A percentile compares a stretch with the other conserved stretches of the same genome.
These are phyloP conservation scores for Chelonus insularis DNA, from an alignment of 1,140 invertebrate genomes.

Conservation along the genomic window DNA sequence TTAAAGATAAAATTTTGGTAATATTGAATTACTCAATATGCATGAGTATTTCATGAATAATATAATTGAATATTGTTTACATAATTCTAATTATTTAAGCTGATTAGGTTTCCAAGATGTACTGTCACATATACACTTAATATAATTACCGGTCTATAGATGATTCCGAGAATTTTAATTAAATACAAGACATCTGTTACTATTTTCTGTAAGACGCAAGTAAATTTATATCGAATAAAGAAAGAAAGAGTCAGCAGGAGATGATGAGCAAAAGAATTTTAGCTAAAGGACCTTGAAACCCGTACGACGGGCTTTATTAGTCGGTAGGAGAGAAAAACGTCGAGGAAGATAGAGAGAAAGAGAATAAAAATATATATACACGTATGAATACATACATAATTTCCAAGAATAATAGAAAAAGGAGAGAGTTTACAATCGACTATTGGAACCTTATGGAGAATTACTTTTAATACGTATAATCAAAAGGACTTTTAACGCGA, in stretches of 20 bases:
- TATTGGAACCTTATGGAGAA: not conserved
- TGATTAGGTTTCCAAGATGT: too few species aligned
- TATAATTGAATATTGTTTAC: too few species aligned
- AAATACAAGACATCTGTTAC: too few species aligned
- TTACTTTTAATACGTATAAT: slow-evolving; percentile 22
- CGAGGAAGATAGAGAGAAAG: slow-evolving; percentile 3
- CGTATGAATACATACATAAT: slow-evolving; percentile 12
- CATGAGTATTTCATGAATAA: too few species aligned
- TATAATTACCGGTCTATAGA: too few species aligned
- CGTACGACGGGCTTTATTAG: slow-evolving; percentile 17
- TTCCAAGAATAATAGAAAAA: slow-evolving; percentile 27
- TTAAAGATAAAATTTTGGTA: too few species aligned
- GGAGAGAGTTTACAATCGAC: slow-evolving; percentile 21
- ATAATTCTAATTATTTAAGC: too few species aligned
- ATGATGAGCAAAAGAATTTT: slow-evolving; percentile 20
- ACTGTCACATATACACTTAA: too few species aligned
- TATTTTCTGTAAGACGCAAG: too few species aligned
- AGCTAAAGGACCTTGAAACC: slow-evolving; percentile 18
- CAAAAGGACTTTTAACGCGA: slow-evolving; percentile 6
- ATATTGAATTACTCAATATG: too few species aligned
- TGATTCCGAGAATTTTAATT: too few species aligned
- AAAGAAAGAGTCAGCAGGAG: not conserved
- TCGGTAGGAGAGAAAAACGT: too few species aligned
- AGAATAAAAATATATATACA: not conserved
- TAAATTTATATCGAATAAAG: not conserved